These are phyloP conservation scores for Dasypogon diadema DNA, from an alignment of 2,888 invertebrate genomes.

Conservation along the genomic window DNA sequence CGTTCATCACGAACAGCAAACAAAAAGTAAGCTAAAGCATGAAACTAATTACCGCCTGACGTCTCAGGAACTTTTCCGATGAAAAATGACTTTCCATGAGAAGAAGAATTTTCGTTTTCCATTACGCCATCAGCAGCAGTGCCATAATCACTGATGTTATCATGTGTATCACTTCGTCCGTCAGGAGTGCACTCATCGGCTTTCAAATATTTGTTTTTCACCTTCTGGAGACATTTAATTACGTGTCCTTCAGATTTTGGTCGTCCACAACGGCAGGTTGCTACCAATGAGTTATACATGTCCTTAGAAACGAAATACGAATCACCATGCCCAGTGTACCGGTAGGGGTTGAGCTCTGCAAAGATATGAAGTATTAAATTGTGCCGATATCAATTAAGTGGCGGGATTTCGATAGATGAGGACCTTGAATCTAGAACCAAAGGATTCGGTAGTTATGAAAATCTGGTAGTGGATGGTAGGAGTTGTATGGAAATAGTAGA, in stretches of 20 bases:
- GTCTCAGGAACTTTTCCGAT: constrained; percentile 61
- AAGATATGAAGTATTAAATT: constrained; percentile 26
- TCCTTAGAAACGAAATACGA: constrained; percentile 64
- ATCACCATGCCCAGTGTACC: constrained; percentile 62
- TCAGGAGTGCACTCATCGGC: neutral
- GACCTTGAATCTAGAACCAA: neutral
- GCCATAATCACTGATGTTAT: constrained; percentile 14
- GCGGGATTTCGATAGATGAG: neutral
- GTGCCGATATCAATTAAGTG: constrained; percentile 4
- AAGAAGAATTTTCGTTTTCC: constrained; percentile 8
- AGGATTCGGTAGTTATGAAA: constrained; percentile 27
- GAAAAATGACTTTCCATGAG: constrained; percentile 34
- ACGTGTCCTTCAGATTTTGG: constrained; percentile 62
- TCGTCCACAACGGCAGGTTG: constrained; percentile 66
- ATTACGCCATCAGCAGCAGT: neutral
- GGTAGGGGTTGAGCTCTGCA: constrained; percentile 57
- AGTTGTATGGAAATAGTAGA: neutral
- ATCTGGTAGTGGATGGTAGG: constrained; percentile 12
- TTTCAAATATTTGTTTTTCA: constrained; percentile 59
- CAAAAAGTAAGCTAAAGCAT: constrained; percentile 25
- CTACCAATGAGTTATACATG: constrained; percentile 63
- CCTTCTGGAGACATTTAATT: constrained; percentile 65
- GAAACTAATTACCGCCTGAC: constrained; percentile 61
- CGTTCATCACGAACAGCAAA: constrained; percentile 27
- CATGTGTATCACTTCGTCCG: constrained; percentile 18